Conservation (phyloP, 1,140 invertebrate species). For the Tigriopus japonicus region DNA sequence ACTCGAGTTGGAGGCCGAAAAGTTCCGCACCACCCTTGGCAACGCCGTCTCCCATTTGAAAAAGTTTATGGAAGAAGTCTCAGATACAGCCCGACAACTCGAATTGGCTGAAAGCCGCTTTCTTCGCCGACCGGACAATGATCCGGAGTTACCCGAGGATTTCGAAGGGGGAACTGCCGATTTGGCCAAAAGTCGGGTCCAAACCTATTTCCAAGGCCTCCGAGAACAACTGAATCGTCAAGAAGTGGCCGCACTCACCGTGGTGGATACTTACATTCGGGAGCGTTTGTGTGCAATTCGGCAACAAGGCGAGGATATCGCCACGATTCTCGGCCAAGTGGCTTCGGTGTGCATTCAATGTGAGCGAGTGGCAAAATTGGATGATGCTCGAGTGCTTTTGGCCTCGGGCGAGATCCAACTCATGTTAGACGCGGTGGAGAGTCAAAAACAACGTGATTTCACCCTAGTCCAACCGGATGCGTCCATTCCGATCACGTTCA, state of each 20-base stretch:
- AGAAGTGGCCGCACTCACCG: slow-evolving; percentile 35
- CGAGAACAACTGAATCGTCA: slow-evolving; percentile 33
- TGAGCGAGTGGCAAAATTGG: slow-evolving; percentile 34
- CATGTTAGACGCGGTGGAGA: slow-evolving; percentile 34
- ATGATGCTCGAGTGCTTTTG: slow-evolving; percentile 35
- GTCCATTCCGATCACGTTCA: slow-evolving; percentile 41
- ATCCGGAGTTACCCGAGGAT: slow-evolving; percentile 21
- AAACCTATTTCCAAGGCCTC: slow-evolving; percentile 35
- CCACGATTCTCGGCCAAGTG: slow-evolving; percentile 34
- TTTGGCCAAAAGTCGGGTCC: slow-evolving; percentile 29
- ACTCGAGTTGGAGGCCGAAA: slow-evolving; percentile 38
- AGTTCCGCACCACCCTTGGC: slow-evolving; percentile 19
- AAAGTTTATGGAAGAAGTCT: slow-evolving; percentile 38
- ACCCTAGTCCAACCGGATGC: slow-evolving; percentile 35
- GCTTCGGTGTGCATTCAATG: slow-evolving; percentile 37
- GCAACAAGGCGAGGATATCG: slow-evolving; percentile 38
- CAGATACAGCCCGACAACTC: slow-evolving; percentile 33
- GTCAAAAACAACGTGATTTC: slow-evolving; percentile 37
- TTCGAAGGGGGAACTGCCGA: slow-evolving; percentile 27
- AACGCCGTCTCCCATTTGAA: slow-evolving; percentile 33
- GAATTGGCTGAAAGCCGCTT: slow-evolving; percentile 20
- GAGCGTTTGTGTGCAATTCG: slow-evolving; percentile 35
- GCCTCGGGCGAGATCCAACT: slow-evolving; percentile 33
- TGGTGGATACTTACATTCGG: slow-evolving; percentile 37
- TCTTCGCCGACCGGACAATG: slow-evolving; percentile 24